phyloP scores from a whole-genome alignment of 2,888 invertebrate genomes.

The Thymelicus acteon region DNA sequence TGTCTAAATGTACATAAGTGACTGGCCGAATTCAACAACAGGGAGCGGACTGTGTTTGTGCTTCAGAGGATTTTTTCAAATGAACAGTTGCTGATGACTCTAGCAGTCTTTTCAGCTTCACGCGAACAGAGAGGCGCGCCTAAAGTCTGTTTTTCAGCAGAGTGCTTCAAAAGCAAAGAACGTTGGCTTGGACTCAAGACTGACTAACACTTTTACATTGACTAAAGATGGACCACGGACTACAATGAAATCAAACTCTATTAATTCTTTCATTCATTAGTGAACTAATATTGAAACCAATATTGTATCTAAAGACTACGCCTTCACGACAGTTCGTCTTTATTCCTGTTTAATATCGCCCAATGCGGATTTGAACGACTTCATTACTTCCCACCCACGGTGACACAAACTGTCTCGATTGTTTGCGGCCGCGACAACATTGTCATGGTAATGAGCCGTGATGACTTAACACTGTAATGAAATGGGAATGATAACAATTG shows the following conservation, averaged over 20 bases:
- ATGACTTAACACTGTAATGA: slow-evolving; percentile 20
- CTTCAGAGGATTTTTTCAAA: no score
- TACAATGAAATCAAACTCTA: no score
- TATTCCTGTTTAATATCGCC: slow-evolving; percentile 4
- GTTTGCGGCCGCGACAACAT: slow-evolving; percentile 29
- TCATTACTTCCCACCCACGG: slow-evolving; percentile 28
- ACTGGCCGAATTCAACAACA: no score
- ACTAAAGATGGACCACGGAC: no score
- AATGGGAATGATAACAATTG: slow-evolving; percentile 26
- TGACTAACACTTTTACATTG: no score
- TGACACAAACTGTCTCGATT: slow-evolving; percentile 20
- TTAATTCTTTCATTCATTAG: background rate
- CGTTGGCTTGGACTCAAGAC: background rate
- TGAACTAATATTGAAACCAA: background rate
- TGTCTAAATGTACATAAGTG: no score
- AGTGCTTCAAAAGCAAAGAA: no score
- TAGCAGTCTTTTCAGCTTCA: no score
- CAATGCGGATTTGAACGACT: slow-evolving; percentile 15
- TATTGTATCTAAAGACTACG: background rate
- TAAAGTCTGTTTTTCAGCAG: no score
- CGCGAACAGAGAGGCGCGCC: no score
- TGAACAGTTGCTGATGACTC: no score
- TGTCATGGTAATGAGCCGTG: slow-evolving; percentile 33
- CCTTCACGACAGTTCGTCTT: slow-evolving; percentile 1
- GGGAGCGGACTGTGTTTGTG: no score